A percentile compares a stretch with the other conserved stretches of the same genome.
These are phyloP conservation scores for Drosophila paranaensis DNA, from an alignment of 2,888 invertebrate species.

Conservation along the genomic window DNA sequence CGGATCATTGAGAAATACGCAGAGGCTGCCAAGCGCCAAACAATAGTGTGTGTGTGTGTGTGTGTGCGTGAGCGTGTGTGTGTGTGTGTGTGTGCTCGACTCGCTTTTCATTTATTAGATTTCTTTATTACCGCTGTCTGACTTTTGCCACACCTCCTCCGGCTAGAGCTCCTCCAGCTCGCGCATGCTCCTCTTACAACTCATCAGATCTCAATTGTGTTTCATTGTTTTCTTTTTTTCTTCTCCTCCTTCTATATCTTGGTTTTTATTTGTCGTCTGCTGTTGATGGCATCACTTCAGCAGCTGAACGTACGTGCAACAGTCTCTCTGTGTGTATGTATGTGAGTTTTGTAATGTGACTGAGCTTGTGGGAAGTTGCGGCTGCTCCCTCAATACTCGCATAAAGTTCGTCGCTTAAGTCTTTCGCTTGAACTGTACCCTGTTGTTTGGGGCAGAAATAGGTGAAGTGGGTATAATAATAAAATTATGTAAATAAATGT, in stretches of 20 bases:
- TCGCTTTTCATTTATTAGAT: constrained; percentile 67
- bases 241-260: constrained; percentile 11
- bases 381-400: constrained; percentile 69
- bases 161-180: constrained; percentile 3
- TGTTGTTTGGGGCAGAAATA: constrained; percentile 5
- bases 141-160: constrained; percentile 47
- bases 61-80: constrained; percentile 26
- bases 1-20: constrained; percentile 61
- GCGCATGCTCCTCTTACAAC: constrained; percentile 13
- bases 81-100: constrained; percentile 19
- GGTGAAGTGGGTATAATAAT: constrained; percentile 13
- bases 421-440: constrained; percentile 51
- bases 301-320: constrained; percentile 57
- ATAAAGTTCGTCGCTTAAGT: constrained; percentile 72
- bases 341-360: constrained; percentile 62
- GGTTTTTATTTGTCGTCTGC: constrained; percentile 51
- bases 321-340: constrained; percentile 25
- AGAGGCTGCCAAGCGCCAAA: constrained; percentile 38
- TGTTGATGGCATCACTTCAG: constrained; percentile 82
- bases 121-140: constrained; percentile 61
- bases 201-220: constrained; percentile 31
- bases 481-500: neutral
- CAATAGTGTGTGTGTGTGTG: constrained; percentile 40
- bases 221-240: constrained; percentile 38
- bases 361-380: constrained; percentile 68